Base-by-base conservation (phyloP, 2,113 vertebrate genomes). In the Lycocorax pyrrhopterus region DNA sequence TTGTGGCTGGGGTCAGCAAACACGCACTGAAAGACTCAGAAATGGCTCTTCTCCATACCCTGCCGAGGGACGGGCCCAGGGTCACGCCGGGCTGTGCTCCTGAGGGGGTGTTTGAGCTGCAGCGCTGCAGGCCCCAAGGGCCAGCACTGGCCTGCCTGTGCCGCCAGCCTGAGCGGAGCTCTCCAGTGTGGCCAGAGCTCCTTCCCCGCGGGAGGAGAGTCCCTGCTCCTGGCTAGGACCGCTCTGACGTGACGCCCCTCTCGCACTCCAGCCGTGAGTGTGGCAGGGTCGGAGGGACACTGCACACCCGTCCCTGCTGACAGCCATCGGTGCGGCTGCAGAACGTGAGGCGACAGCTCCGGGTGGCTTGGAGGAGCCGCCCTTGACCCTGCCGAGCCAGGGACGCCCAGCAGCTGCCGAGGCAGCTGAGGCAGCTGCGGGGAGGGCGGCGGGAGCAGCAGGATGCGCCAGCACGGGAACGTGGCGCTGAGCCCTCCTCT, bases 401-500 rank as follows among this genome's bases (percentile, higher is more conserved):
- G 11, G 66, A 37, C 52, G 33, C 16, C 16, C 67, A 60, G 39
- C 66, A 63, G 77, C 44, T 17, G 52, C 52, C 1, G 8, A 63
- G 85, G 29, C 7, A 4, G 52, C 56, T 58, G 8, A 63, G 85
- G 29, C 7, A 4, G 52, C 56, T 58, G 37, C 0, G 0, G 68
- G 26, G 4, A 71, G 39, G 14, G 16, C 10, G n/a, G 33, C 0
- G 1, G 68, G 56, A 75, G 47, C 30, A 10, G 71, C 12, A 52
- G 55, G 17, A 30, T 8, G 29, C 7, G 3, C 14, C 16, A 16
- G 46, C 51, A n/a, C 0, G 0, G 33, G 32, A 44, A 41, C 0
- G 0, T 9, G 41, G 53, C 27, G 4, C 62, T 17, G 46, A 37
- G 29, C 33, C 25, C n/a, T 44, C 4, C 0, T 18, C 59, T 58